Percentiles rank a stretch among this genome's conserved stretches.
phyloP scores from a whole-genome alignment of 1,140 invertebrate species.

The Drosophila trapezifrons region DNA sequence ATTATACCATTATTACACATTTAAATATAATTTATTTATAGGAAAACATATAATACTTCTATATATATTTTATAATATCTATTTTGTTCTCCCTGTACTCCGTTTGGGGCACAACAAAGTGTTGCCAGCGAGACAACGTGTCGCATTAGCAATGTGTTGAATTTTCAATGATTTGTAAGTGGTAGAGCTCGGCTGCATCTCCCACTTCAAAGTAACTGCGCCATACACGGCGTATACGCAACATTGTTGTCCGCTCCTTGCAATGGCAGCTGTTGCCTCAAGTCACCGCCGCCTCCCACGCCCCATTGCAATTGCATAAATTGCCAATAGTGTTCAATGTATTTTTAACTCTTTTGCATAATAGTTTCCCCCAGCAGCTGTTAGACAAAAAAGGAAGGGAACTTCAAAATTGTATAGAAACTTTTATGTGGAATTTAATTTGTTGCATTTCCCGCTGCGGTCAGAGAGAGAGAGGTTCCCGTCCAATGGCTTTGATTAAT shows the following conservation, averaged over 20 bases:
- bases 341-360: conserved; percentile 67
- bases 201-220: conserved; percentile 55
- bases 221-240: conserved; percentile 42
- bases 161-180: conserved; percentile 81
- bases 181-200: conserved; percentile 41
- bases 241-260: conserved; percentile 52
- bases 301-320: conserved; percentile 63
- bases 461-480: background rate
- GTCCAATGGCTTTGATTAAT: conserved; percentile 35
- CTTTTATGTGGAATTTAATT: conserved; percentile 19
- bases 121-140: conserved; percentile 61
- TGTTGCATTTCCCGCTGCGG: conserved; percentile 11
- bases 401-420: background rate
- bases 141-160: conserved; percentile 79
- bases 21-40: no score
- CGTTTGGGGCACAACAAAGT: conserved; percentile 51
- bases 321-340: conserved; percentile 58
- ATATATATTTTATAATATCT: background rate
- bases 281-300: background rate
- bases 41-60: no score
- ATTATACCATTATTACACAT: no score
- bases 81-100: background rate
- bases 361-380: conserved; percentile 30
- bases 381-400: background rate
- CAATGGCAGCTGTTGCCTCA: conserved; percentile 44